Evolutionary conservation across 2,888 invertebrate genomes (phyloP), one percentile per base, ranked within the genome.

Genomic region (Ferdinandea cuprea): DNA sequence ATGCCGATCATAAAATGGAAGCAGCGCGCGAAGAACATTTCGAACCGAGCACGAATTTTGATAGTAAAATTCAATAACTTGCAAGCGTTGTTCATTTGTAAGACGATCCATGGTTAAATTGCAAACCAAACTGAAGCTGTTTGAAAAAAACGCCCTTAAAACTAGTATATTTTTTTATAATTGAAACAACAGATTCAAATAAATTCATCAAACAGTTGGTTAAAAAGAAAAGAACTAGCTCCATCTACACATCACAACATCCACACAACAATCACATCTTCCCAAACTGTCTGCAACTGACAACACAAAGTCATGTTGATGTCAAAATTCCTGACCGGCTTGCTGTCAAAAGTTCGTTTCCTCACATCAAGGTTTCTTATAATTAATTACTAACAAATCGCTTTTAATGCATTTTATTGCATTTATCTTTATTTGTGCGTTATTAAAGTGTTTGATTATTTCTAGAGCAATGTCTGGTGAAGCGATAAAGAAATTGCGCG

Each of bases 401-500:
- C 13, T 50, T 25, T 54, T 32, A 4, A 54, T 66, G 77, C 15
- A 54, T 13, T 42, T 48, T 46, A 46, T 46, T 48, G n/a, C 40
- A 6, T 1, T 65, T 11, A n/a, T 72, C 30, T 72, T 11, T 19
- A n/a, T 71, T 61, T n/a, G n/a, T n/a, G n/a, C n/a, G n/a, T n/a
- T 77, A 11, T 28, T 81, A 48, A 77, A 61, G 65, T 72, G 17
- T 32, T 11, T 61, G 8, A 17, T 61, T 17, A 19, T 66, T 13
- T 54, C 48, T 5, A n/a, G 59, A 37, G 48, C 40, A 0, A 81
- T 81, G 81, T 44, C 81, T 46, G 77, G 77, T 2, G 72, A 72
- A 30, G 77, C 78, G n/a, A 19, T 72, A 4, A 84, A 83, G 68
- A 86, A 85, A 37, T 54, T 87, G 1, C 65, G 54, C 0, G 92